Conservation (phyloP, 2,888 invertebrate species). For the Yponomeuta malinellus region DNA sequence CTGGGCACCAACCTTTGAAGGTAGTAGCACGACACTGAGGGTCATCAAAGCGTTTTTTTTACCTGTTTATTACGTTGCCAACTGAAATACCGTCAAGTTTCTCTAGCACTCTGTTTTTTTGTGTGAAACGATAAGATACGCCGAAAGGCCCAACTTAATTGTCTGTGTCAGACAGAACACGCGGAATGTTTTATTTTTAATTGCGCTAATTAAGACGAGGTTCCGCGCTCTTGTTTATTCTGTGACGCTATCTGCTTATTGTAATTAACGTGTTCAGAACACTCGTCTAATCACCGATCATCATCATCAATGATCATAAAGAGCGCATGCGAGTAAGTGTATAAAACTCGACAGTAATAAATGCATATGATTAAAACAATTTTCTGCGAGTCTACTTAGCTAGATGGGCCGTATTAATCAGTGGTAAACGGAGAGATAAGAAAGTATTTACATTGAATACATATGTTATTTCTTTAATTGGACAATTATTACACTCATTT, state of each 20-base stretch:
- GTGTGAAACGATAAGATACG: conserved; percentile 6
- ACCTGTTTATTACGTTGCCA: background rate
- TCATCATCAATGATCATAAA: background rate
- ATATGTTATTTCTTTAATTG: background rate
- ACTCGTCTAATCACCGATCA: background rate
- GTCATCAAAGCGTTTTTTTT: background rate
- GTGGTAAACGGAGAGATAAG: background rate
- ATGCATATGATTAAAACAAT: background rate
- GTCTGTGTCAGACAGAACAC: conserved; percentile 1
- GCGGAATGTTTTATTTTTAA: background rate
- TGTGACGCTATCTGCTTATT: conserved; percentile 5
- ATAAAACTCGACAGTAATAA: background rate
- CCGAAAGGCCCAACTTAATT: conserved; percentile 3
- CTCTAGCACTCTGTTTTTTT: background rate
- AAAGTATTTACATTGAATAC: background rate
- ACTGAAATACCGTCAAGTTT: too few relatives aligned
- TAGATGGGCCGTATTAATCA: background rate
- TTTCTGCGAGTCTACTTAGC: background rate
- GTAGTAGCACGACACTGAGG: too few relatives aligned
- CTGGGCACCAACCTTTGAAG: too few relatives aligned
- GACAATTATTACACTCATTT: too few relatives aligned
- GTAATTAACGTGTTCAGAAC: conserved; percentile 2
- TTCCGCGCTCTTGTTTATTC: background rate
- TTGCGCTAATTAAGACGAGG: conserved; percentile 8
- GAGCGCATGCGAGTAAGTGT: background rate